These are phyloP conservation scores for Chromoteleia sp. DNA, from an alignment of 2,888 invertebrate species.

Conservation along the genomic window DNA sequence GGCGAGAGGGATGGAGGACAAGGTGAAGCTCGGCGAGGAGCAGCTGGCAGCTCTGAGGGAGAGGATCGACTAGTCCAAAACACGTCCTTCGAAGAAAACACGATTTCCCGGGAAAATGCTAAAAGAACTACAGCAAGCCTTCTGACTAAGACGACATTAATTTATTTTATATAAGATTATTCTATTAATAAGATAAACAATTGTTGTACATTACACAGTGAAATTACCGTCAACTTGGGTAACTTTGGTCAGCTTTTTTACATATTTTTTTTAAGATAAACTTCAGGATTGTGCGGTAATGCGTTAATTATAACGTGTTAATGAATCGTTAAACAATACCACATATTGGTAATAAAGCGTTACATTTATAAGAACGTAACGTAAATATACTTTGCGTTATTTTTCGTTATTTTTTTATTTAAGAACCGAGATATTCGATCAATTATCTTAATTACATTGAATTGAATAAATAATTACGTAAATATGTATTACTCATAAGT, in stretches of 20 bases:
- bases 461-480: too few relatives aligned
- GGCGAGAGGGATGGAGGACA: constrained; percentile 93
- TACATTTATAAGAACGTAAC: too few relatives aligned
- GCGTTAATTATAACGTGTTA: too few relatives aligned
- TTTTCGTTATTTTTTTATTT: too few relatives aligned
- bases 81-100: constrained; percentile 26
- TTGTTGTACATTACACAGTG: constrained; percentile 33
- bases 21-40: constrained; percentile 92
- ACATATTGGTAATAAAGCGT: too few relatives aligned
- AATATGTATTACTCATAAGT: too few relatives aligned
- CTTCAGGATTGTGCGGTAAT: too few relatives aligned
- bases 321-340: too few relatives aligned
- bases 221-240: constrained; percentile 13
- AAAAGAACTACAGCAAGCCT: constrained; percentile 15
- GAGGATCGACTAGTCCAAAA: constrained; percentile 84
- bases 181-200: constrained; percentile 37
- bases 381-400: too few relatives aligned
- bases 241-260: constrained; percentile 13
- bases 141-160: constrained; percentile 23
- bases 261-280: too few relatives aligned
- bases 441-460: too few relatives aligned
- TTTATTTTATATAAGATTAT: constrained; percentile 53
- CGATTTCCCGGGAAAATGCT: constrained; percentile 43
- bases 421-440: too few relatives aligned
- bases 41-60: constrained; percentile 90